Evolutionary conservation across 2,888 invertebrate species (phyloP).

Genomic region (Epirrita christyi): DNA sequence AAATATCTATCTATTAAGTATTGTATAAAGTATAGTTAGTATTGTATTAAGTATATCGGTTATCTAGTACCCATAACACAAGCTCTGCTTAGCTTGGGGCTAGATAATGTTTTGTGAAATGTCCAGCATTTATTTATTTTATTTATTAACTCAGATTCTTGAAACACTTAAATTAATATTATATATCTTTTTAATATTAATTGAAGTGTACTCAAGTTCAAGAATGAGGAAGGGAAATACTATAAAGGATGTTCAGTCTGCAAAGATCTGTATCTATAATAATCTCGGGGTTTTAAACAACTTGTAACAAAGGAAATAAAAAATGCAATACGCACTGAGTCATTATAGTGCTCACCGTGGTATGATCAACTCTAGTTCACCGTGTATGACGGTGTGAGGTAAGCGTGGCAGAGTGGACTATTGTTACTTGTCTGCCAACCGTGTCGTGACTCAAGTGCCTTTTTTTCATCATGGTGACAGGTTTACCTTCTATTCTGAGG

Average conservation of each 20-base stretch:
- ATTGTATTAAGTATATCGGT: too few species aligned
- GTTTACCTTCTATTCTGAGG: too few species aligned
- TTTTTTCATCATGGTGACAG: slow-evolving; percentile 13
- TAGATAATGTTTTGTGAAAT: too few species aligned
- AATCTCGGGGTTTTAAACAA: neutral
- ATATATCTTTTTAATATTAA: too few species aligned
- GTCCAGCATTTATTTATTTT: too few species aligned
- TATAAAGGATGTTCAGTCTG: neutral
- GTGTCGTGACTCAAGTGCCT: slow-evolving; percentile 26
- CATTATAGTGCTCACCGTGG: slow-evolving; percentile 2
- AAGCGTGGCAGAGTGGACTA: slow-evolving; percentile 16
- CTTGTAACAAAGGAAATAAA: slow-evolving; percentile 4
- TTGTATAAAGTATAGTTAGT: too few species aligned
- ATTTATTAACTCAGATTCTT: too few species aligned
- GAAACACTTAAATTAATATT: too few species aligned
- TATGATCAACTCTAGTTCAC: slow-evolving; percentile 9
- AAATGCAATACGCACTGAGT: neutral
- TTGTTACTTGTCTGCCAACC: slow-evolving; percentile 25
- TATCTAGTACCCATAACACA: too few species aligned
- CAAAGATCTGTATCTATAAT: slow-evolving; percentile 3
- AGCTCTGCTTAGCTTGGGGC: too few species aligned
- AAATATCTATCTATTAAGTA: too few species aligned
- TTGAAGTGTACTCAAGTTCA: neutral
- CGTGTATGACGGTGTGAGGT: slow-evolving; percentile 26
- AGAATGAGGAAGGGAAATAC: neutral